Conservation (phyloP, 2,797 vertebrate genomes). For the Limosa lapponica region DNA sequence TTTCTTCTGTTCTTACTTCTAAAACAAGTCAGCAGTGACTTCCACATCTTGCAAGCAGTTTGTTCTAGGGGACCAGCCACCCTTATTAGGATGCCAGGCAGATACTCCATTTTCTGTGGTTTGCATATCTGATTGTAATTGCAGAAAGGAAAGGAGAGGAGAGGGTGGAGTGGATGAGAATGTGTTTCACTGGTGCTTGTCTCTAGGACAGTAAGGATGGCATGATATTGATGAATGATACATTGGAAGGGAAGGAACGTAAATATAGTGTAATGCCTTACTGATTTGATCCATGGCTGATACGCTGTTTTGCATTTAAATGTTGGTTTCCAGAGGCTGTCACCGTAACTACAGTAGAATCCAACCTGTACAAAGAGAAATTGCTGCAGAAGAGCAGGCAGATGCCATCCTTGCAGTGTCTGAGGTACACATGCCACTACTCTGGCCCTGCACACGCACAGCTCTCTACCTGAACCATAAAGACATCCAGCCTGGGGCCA, state of each 20-base stretch:
- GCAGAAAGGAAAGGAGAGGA: not conserved
- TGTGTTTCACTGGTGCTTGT: not conserved
- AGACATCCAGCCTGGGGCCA: not conserved
- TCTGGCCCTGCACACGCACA: not conserved
- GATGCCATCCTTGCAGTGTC: not conserved
- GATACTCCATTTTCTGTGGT: not conserved
- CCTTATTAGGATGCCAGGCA: not conserved
- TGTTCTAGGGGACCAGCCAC: not conserved
- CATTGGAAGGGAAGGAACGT: not conserved
- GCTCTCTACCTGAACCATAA: not conserved
- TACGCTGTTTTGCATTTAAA: not conserved
- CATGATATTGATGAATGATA: not conserved
- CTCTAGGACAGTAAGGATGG: not conserved
- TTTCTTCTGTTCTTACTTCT: not conserved
- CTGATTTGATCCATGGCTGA: not conserved
- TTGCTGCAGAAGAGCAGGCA: not conserved
- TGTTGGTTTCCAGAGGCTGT: not conserved
- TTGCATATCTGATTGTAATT: slow-evolving; percentile 7
- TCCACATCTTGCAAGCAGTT: not conserved
- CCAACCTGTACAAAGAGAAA: not conserved
- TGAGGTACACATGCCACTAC: not conserved
- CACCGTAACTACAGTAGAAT: not conserved
- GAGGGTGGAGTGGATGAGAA: not conserved
- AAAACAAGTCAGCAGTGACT: not conserved
- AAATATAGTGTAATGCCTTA: not conserved